These are phyloP conservation scores for Hydrochoerus hydrochaeris DNA, from an alignment of 2,113 vertebrate genomes.

Conservation along the genomic window DNA sequence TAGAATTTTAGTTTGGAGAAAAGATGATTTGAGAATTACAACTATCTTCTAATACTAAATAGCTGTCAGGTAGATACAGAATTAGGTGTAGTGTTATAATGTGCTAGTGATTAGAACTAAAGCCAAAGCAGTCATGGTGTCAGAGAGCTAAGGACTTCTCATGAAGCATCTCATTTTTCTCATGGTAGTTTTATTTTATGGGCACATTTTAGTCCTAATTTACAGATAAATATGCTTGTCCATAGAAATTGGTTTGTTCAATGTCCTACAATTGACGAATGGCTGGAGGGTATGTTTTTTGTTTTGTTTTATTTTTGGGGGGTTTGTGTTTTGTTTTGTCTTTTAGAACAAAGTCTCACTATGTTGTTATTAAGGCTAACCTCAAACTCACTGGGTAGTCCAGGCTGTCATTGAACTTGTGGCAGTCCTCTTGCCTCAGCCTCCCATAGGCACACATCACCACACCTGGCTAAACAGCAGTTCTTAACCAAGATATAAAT, in stretches of 20 bases:
- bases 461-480: neutral
- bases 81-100: neutral
- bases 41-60: neutral
- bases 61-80: neutral
- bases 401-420: neutral
- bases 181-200: neutral
- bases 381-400: neutral
- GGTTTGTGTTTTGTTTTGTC: neutral
- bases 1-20: neutral
- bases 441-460: neutral
- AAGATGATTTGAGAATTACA: neutral
- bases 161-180: neutral
- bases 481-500: constrained; percentile 7
- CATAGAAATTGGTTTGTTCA: neutral
- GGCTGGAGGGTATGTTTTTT: neutral
- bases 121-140: neutral
- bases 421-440: neutral
- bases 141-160: neutral
- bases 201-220: neutral
- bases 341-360: neutral
- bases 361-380: neutral
- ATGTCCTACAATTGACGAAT: neutral
- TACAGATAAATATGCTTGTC: neutral
- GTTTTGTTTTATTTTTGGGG: neutral
- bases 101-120: neutral